Percentiles rank a stretch among this genome's conserved stretches.
Conservation (phyloP, 92 coral and sea anemone species). For the Zoanthus sansibaricus region DNA sequence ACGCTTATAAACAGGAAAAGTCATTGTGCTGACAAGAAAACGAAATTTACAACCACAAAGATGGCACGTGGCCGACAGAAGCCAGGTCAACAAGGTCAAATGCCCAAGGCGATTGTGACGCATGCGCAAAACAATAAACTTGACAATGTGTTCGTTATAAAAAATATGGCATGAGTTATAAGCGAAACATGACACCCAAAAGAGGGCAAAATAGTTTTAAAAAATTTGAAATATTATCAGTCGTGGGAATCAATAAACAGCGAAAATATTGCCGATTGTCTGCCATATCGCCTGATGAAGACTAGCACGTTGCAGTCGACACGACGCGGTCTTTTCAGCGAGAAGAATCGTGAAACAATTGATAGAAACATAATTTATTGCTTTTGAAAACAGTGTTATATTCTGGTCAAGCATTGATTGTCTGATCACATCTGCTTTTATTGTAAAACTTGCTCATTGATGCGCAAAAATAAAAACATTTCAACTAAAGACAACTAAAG, state of each 20-base stretch:
- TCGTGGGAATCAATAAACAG: too few relatives aligned
- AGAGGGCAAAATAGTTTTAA: too few relatives aligned
- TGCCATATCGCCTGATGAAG: too few relatives aligned
- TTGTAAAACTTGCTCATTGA: neutral
- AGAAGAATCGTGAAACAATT: neutral
- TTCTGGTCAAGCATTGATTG: neutral
- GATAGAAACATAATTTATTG: neutral
- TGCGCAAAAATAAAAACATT: neutral
- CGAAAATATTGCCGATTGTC: too few relatives aligned
- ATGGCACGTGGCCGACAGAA: conserved; percentile 33
- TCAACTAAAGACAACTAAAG: neutral
- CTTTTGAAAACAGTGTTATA: neutral
- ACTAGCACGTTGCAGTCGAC: too few relatives aligned
- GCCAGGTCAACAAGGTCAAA: conserved; percentile 32
- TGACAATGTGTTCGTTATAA: neutral
- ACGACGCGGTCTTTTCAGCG: too few relatives aligned
- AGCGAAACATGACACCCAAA: neutral
- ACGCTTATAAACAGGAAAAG: conserved; percentile 17
- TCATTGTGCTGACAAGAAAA: conserved; percentile 22
- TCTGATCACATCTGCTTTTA: neutral
- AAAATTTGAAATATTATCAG: too few relatives aligned
- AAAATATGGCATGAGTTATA: neutral
- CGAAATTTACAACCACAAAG: conserved; percentile 23
- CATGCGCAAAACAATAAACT: neutral
- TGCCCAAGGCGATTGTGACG: conserved; percentile 7